Evolutionary conservation across 2,797 vertebrate genomes (phyloP), one percentile per base, ranked within the genome.

Genomic region (Ptychobarbus kaznakovi): DNA sequence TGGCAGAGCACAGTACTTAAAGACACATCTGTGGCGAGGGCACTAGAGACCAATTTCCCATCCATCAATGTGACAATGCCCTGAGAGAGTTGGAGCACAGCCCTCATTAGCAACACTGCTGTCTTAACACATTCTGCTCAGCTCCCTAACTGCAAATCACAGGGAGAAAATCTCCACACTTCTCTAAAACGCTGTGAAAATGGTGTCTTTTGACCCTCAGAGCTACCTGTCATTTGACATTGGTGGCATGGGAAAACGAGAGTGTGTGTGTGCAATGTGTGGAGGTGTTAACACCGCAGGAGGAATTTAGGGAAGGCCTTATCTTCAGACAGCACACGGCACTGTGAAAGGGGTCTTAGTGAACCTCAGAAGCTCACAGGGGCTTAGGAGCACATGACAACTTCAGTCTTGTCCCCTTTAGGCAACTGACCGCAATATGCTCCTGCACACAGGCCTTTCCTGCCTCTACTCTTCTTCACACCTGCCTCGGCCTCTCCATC

Each of bases 311-410:
- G 72, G 15, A 18, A 69, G 70, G 78, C 53, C 72, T 88, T 81
- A 88, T 88, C 86, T 77, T 82, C 28, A 69, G 56, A 73, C 84
- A 73, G 51, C 88, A 88, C 79, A 84, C 44, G 18, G 75, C 82
- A 83, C 70, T 49, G 63, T 70, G 70, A 83, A 73, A 72, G 42
- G 38, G 66, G 78, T 84, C 81, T 82, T 83, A 81, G 78, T 53
- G 38, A 86, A 72, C 77, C 76, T 72, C 35, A 81, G 72, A 42
- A 56, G 84, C 84, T 83, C 84, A 76, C 72, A 79, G 72, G 72
- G 53, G 56, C 51, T 86, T 73, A 80, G 73, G 32, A 89, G 66
- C 70, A 72, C 79, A 80, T 40, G 80, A 84, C 65, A 85, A 72
- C 63, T 81, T 87, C 40, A 86, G 80, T 74, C 76, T 80, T 70